Conservation (phyloP, 2,888 invertebrate genomes). For the Oscheius myriophilus region DNA sequence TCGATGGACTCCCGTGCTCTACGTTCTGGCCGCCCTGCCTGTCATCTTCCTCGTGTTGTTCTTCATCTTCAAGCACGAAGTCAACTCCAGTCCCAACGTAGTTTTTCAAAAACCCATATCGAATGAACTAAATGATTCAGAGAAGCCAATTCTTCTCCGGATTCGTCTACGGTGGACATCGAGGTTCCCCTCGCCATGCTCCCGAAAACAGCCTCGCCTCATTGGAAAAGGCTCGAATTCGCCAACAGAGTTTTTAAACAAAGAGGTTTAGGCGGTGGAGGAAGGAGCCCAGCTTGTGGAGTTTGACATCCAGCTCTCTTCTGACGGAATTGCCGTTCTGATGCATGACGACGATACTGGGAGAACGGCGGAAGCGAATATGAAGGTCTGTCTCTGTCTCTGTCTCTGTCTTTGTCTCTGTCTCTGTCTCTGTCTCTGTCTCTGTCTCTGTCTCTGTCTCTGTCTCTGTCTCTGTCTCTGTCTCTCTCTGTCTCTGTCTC, state of each 20-base stretch:
- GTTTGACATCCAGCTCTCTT: conserved; percentile 49
- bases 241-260: not conserved
- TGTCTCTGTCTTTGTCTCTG: not conserved
- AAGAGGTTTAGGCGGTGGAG: conserved; percentile 6
- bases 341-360: conserved; percentile 51
- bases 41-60: conserved; percentile 9
- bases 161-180: conserved; percentile 49
- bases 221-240: conserved; percentile 27
- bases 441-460: not conserved
- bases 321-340: conserved; percentile 41
- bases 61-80: conserved; percentile 13
- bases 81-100: not conserved
- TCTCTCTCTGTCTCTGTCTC: not conserved
- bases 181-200: conserved; percentile 45
- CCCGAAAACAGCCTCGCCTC: conserved; percentile 47
- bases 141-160: conserved; percentile 35
- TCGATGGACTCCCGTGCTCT: conserved; percentile 18
- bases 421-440: too few species aligned
- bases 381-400: not conserved
- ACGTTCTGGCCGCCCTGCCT: conserved; percentile 14
- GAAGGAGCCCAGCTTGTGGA: conserved; percentile 49
- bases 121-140: conserved; percentile 1
- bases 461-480: not conserved
- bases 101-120: not conserved
- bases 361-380: conserved; percentile 27